Evolutionary conservation across 2,888 invertebrate species (phyloP), one percentile per base, ranked within the genome.

Genomic region (Diaperis boleti): DNA sequence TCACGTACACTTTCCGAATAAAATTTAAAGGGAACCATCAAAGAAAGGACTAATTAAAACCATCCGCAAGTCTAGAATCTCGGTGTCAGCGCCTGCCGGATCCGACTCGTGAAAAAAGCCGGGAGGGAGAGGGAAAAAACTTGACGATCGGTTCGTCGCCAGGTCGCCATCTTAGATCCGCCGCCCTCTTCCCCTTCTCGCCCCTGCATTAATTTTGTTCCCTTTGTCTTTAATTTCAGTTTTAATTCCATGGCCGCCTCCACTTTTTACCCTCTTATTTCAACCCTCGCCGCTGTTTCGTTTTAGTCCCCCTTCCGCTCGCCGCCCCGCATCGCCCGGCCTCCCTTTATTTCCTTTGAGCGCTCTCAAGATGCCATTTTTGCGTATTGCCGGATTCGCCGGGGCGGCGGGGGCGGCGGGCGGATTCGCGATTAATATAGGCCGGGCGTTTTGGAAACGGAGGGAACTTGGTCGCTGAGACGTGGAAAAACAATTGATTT

Each of bases 241-340:
- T 79, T 79, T 79, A 79, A 79, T 79, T 79, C 79, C 76, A 80
- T 78, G 80, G 78, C 80, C 79, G 81, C 79, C 77, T 77, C 73
- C 72, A 79, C 78, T 81, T 81, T 81, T 81, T 80, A 78, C 79
- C 80, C 80, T 80, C 81, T 80, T 80, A 80, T 80, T 81, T 81
- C 79, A n/a, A 77, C 78, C 79, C 79, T 77, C 78, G 73, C 50
- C 78, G 73, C 54, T 37, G 52, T 52, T 50, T 54, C 60, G 44
- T 61, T 47, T 52, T 33, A 20, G 33, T 29, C 11, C 8, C 35
- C 41, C 41, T n/a, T n/a, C n/a, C n/a, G n/a, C n/a, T n/a, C n/a
- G n/a, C 22, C 41, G 29, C 45, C 20, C 22, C 41, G n/a, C 42
- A 22, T 17, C 42, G 13, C 11, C 50, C 31, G 5, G 37, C 39